Percentiles rank a stretch among this genome's conserved stretches.
Conservation (phyloP, 2,113 vertebrate species). For the Suricata suricatta region DNA sequence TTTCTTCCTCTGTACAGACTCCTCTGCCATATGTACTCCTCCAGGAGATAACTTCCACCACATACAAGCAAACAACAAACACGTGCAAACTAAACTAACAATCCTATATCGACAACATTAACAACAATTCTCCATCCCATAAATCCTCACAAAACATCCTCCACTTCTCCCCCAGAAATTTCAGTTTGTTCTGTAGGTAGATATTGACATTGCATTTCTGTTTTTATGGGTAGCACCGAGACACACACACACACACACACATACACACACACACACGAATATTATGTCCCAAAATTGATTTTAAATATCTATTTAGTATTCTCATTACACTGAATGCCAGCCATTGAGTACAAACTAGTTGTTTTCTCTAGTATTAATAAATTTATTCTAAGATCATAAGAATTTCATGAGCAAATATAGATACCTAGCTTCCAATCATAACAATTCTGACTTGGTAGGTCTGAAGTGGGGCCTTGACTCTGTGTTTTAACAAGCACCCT, state of each 20-base stretch:
- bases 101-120: neutral
- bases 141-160: neutral
- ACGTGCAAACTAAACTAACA: neutral
- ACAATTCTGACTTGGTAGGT: neutral
- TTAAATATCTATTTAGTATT: neutral
- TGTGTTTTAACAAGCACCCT: neutral
- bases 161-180: neutral
- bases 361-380: neutral
- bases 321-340: neutral
- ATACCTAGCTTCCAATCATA: neutral
- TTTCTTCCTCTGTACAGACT: neutral
- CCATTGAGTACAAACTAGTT: neutral
- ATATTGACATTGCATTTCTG: neutral
- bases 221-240: neutral
- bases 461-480: neutral
- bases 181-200: neutral
- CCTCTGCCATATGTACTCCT: neutral
- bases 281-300: neutral
- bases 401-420: neutral
- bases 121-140: neutral
- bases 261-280: neutral
- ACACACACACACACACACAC: accelerated
- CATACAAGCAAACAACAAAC: neutral
- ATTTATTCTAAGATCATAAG: neutral
- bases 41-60: neutral